phyloP scores from a whole-genome alignment of 2,888 invertebrate species.

The Lepeophtheirus nordmannii region DNA sequence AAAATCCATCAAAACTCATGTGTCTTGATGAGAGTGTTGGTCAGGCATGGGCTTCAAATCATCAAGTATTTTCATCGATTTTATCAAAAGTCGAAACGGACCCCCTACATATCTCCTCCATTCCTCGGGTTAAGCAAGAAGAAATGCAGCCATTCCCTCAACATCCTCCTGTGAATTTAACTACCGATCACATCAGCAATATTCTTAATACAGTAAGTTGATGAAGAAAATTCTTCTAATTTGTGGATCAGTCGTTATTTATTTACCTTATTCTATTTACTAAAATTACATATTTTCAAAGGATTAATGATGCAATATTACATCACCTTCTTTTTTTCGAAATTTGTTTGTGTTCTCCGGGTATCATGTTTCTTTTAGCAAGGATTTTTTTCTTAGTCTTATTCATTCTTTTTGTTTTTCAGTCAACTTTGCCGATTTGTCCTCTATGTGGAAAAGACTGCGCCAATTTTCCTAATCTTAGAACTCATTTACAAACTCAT shows the following conservation, averaged over 20 bases:
- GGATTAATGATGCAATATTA: too few species aligned
- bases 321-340: too few species aligned
- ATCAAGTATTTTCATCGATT: background rate
- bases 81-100: too few species aligned
- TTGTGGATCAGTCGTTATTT: too few species aligned
- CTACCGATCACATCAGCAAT: background rate
- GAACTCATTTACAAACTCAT: constrained; percentile 16
- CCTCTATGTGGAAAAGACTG: constrained; percentile 20
- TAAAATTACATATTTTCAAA: too few species aligned
- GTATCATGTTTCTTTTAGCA: too few species aligned
- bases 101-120: background rate
- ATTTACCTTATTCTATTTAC: too few species aligned
- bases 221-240: background rate
- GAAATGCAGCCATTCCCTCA: background rate
- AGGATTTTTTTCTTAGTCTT: too few species aligned
- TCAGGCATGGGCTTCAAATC: background rate
- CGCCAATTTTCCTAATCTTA: constrained; percentile 16
- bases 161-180: background rate
- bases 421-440: background rate
- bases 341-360: too few species aligned
- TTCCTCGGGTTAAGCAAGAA: background rate
- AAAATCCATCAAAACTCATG: background rate
- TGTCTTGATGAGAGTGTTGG: background rate
- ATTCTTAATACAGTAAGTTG: constrained; percentile 1
- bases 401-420: too few species aligned